Base-by-base conservation (phyloP, 2,797 vertebrate species). In the Poecile montanus region DNA sequence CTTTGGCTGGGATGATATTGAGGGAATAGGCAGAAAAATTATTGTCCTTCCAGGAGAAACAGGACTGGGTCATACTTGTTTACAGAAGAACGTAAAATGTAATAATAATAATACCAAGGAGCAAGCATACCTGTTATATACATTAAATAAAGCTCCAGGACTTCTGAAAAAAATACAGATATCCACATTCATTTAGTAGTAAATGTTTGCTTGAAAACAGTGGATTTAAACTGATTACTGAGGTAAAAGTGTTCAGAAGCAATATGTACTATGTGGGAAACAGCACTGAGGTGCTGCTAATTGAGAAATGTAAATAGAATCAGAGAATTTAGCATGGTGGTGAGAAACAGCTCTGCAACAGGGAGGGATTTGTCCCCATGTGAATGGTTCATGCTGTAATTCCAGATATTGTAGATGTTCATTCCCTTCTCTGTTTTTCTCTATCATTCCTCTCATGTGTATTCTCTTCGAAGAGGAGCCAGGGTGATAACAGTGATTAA, bases 21-120 rank as follows among this genome's bases (percentile, higher is more conserved):
- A 88, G 74, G 51, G 65, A 93, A 40, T 89, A 53, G 30, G 42
- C 18, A 75, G 88, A 70, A 90, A 79, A 85, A 75, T n/a, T 75
- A 26, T 42, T 5, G 0, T 73, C 36, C 34, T 66, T 85, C 65
- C 25, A 61, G 62, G 50, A 74, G 44, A 53, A 85, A 71, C 8
- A 51, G 79, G 48, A 61, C 63, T 20, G 45, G 74, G 40, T 67
- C 23, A 60, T 73, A 20, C 21, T 65, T 92, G 32, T 92, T 95
- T 82, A 85, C 48, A 6, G 7, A 61, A 61, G 36, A 67, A 51
- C 10, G 45, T 56, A 82, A 90, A 91, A 66, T 53, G 22, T 60
- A 53, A 20, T 84, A 47, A 57, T 68, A 84, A 17, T 51, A 83
- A 38, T 65, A 79, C 34, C 27, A 44, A 60, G 44, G 85, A 84